A percentile compares a stretch with the other conserved stretches of the same genome.
phyloP scores from a whole-genome alignment of 2,113 vertebrate genomes.

The Propithecus coquereli region DNA sequence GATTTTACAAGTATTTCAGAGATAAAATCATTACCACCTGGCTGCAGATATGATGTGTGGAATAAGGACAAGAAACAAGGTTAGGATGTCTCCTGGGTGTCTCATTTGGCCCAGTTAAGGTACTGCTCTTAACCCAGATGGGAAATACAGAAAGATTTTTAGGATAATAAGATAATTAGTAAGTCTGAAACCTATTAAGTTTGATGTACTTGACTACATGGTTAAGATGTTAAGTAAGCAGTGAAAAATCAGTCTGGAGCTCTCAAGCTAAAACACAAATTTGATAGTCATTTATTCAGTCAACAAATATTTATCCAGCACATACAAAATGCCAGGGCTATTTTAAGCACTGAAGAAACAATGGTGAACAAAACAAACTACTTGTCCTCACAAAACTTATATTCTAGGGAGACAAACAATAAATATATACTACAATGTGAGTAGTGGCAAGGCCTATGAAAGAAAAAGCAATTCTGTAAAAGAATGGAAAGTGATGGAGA shows the following conservation, averaged over 20 bases:
- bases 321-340: background rate
- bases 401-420: background rate
- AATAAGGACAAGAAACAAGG: conserved; percentile 60
- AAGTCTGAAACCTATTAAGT: conserved; percentile 3
- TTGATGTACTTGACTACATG: background rate
- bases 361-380: background rate
- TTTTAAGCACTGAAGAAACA: background rate
- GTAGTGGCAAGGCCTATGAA: background rate
- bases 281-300: background rate
- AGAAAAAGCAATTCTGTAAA: background rate
- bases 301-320: conserved; percentile 23
- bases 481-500: background rate
- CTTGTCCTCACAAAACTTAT: background rate
- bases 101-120: conserved; percentile 54
- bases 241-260: background rate
- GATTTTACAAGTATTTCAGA: background rate
- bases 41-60: background rate
- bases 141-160: background rate
- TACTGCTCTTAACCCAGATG: background rate
- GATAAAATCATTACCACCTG: background rate
- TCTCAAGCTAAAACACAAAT: conserved; percentile 20
- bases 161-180: conserved; percentile 33
- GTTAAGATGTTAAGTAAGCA: conserved; percentile 9
- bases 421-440: background rate
- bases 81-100: conserved; percentile 11